These are phyloP conservation scores for Onychostoma macrolepis DNA, from an alignment of 2,113 vertebrate species.

Conservation along the genomic window DNA sequence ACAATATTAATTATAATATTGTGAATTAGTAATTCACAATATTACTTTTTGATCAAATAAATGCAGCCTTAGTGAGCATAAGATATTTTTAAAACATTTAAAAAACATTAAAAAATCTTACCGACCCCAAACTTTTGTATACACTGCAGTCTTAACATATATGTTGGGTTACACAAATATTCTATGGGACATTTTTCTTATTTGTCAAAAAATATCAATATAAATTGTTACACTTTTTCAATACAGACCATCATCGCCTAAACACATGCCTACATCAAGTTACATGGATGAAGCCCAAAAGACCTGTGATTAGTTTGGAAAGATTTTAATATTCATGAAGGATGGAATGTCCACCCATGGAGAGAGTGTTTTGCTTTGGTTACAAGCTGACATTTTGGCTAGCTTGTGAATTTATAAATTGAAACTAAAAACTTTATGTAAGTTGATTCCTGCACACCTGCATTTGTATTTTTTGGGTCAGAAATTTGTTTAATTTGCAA, in stretches of 20 bases:
- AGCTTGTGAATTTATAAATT: not conserved
- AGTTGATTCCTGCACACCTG: conserved; percentile 12
- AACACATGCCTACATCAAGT: conserved; percentile 29
- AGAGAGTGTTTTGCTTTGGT: conserved; percentile 27
- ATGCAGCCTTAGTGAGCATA: not conserved
- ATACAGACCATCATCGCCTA: not conserved
- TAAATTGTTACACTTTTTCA: not conserved
- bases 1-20: not conserved
- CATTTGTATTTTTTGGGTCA: not conserved
- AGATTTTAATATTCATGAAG: conserved; percentile 38
- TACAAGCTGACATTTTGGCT: conserved; percentile 18
- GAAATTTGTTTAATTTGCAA: not conserved
- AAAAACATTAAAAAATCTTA: not conserved
- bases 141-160: not conserved
- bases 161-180: not conserved
- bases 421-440: not conserved
- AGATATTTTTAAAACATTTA: not conserved
- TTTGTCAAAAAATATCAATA: not conserved
- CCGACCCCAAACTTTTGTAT: not conserved
- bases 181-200: not conserved
- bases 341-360: conserved; percentile 11
- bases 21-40: not conserved
- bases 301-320: conserved; percentile 8
- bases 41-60: not conserved
- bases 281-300: conserved; percentile 12